These are phyloP conservation scores for Eunapius fragilis DNA, from an alignment of 37 sponge, comb jelly and placozoan genomes.

Conservation along the genomic window DNA sequence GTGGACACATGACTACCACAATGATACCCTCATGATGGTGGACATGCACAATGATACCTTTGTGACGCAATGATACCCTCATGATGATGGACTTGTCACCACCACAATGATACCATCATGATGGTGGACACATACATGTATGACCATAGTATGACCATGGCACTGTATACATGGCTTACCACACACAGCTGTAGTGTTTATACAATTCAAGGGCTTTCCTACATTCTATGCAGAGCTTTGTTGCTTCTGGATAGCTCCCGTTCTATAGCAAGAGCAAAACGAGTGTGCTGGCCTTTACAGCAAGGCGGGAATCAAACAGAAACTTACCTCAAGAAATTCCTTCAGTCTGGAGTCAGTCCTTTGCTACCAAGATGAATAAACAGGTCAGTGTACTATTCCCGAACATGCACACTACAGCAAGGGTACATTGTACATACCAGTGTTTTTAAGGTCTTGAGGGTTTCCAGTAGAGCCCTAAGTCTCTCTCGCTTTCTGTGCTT, in stretches of 20 bases:
- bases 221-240: constrained; percentile 86
- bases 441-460: constrained; percentile 69
- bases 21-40: too few relatives aligned
- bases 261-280: constrained; percentile 30
- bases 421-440: constrained; percentile 67
- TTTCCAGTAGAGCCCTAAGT: constrained; percentile 48
- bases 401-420: too few relatives aligned
- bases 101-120: too few relatives aligned
- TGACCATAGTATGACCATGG: too few relatives aligned
- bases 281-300: too few relatives aligned
- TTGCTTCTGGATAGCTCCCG: constrained; percentile 82
- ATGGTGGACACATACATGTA: too few relatives aligned
- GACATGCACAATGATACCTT: too few relatives aligned
- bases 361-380: constrained; percentile 56
- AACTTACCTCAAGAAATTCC: constrained; percentile 62
- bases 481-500: constrained; percentile 78
- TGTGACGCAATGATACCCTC: too few relatives aligned
- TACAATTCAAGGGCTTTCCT: constrained; percentile 81
- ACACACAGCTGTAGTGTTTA: constrained; percentile 85
- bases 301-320: neutral
- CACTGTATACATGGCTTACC: constrained; percentile 17
- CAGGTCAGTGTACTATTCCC: too few relatives aligned
- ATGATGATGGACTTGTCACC: too few relatives aligned
- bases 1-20: too few relatives aligned
- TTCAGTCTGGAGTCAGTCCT: constrained; percentile 62